Base-by-base conservation (phyloP, 2,113 vertebrate genomes). In the Chascanopsetta lugubris region DNA sequence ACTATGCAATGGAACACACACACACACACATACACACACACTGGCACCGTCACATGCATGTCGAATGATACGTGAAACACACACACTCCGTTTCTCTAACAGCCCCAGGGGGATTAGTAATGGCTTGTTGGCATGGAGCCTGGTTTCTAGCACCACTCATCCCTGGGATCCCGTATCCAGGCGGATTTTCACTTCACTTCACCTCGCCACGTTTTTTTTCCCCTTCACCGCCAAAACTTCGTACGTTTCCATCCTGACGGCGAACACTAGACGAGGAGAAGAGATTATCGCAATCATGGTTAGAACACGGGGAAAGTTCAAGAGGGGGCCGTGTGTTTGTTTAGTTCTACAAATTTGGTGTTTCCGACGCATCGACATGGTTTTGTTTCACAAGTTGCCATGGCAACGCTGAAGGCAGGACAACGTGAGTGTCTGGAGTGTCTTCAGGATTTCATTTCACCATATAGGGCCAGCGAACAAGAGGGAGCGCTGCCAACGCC, bases 361-460 rank as follows among this genome's bases (percentile, higher is more conserved):
- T 4, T 2, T 48, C 46, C 68, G 72, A 77, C 67, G 71, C 82
- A 84, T 76, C 77, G 83, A 68, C 85, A 83, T 56, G 77, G 83
- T 90, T 75, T 72, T 86, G 75, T 87, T 89, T 58, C 29, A 64
- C 45, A 65, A 18, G 92, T 94, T 77, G 56, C 93, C 88, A 92
- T 94, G 92, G 93, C 85, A 94, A 93, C 92, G 27, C 75, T 50
- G 87, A 87, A 93, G 88, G 90, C 86, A 82, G 46, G 70, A 94
- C 93, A 94, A 92, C 90, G 66, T 71, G 88, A 90, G 88, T 86
- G 86, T 92, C 90, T 90, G 84, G 87, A 94, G 89, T 90, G 92
- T 90, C 89, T 90, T 89, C 85, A 75, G 94, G 94, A 94, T 96
- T 94, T 94, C 84, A 93, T 95, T 94, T 94, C 92, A 92, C 93